A percentile compares a stretch with the other conserved stretches of the same genome.
phyloP scores from a whole-genome alignment of 2,888 invertebrate genomes.

The Mesorhabditis spiculigera region DNA sequence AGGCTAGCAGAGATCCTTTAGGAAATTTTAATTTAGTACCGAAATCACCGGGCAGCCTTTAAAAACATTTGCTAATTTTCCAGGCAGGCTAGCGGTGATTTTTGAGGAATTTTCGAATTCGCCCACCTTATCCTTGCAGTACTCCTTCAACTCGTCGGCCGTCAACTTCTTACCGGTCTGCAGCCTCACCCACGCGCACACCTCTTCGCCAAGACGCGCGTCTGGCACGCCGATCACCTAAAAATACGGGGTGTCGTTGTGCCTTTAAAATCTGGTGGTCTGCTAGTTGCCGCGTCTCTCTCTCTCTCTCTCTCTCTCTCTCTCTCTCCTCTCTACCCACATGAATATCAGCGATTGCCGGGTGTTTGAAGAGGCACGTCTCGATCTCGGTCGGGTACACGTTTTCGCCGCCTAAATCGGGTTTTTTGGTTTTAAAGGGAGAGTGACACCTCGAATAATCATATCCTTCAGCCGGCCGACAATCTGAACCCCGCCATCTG shows the following conservation, averaged over 20 bases:
- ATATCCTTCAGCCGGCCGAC: slow-evolving; percentile 63
- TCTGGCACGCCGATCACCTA: slow-evolving; percentile 63
- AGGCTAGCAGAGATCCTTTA: no score
- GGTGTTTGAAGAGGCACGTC: slow-evolving; percentile 61
- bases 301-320: no score
- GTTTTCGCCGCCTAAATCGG: slow-evolving; percentile 63
- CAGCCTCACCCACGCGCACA: slow-evolving; percentile 65
- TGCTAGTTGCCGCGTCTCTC: no score
- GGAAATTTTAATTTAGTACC: no score
- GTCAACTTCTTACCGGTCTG: slow-evolving; percentile 61
- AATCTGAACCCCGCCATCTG: slow-evolving; percentile 61
- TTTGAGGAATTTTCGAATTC: slow-evolving; percentile 26
- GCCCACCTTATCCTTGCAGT: slow-evolving; percentile 60
- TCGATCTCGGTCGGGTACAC: slow-evolving; percentile 64
- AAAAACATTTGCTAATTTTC: no score
- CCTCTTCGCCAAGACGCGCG: slow-evolving; percentile 62
- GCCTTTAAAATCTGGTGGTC: no score
- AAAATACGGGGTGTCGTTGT: no score
- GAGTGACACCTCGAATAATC: slow-evolving; percentile 59
- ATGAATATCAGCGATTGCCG: slow-evolving; percentile 37
- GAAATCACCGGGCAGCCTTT: no score
- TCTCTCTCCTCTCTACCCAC: no score
- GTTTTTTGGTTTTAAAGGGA: neutral
- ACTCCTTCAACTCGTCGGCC: slow-evolving; percentile 66
- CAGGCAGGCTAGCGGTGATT: neutral